Conservation (phyloP, 2,888 invertebrate genomes). For the Papilio elwesi region DNA sequence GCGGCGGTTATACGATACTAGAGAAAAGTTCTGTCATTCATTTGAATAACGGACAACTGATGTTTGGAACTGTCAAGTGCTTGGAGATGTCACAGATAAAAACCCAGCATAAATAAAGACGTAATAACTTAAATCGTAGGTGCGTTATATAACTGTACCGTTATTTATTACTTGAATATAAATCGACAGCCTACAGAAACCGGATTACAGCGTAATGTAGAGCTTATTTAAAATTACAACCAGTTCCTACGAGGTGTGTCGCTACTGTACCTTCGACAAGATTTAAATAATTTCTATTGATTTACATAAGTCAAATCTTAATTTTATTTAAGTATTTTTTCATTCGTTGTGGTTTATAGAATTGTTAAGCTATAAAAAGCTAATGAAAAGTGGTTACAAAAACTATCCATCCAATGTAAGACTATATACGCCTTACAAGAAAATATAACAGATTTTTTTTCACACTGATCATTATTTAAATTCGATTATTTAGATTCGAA, state of each 20-base stretch:
- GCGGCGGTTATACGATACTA: too few relatives aligned
- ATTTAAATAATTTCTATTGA: neutral
- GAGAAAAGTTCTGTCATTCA: neutral
- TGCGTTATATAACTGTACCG: constrained; percentile 22
- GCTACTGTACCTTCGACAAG: neutral
- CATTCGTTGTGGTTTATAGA: too few relatives aligned
- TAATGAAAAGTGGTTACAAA: too few relatives aligned
- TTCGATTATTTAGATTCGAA: neutral
- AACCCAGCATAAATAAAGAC: constrained; percentile 16
- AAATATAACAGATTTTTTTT: neutral
- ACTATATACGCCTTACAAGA: too few relatives aligned
- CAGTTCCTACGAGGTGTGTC: constrained; percentile 7
- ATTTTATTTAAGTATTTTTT: neutral
- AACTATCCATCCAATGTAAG: too few relatives aligned
- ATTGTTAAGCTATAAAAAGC: too few relatives aligned
- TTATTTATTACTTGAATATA: constrained; percentile 20
- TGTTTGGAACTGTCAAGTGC: neutral
- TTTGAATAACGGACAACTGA: neutral
- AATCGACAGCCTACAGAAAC: constrained; percentile 1
- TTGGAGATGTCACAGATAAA: constrained; percentile 4
- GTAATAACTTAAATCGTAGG: constrained; percentile 12
- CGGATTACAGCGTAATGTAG: neutral
- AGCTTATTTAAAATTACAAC: constrained; percentile 8
- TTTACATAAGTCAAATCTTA: neutral
- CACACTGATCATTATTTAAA: neutral